Conservation (phyloP, 2,113 vertebrate genomes). For the Scophthalmus maximus region DNA sequence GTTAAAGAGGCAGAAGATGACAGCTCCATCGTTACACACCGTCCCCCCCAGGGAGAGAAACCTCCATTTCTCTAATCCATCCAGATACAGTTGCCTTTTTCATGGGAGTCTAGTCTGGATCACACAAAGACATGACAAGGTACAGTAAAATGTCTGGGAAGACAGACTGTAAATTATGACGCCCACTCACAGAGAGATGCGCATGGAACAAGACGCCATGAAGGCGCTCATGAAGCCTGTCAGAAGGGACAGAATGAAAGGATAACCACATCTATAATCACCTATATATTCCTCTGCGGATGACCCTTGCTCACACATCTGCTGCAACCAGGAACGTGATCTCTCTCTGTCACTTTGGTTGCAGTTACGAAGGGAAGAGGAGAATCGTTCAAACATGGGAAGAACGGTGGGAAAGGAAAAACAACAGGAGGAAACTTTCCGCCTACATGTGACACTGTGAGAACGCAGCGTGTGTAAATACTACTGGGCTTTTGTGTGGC, state of each 20-base stretch:
- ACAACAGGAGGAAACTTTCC: conserved; percentile 41
- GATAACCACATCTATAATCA: conserved; percentile 50
- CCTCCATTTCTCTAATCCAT: conserved; percentile 66
- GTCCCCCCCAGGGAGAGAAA: conserved; percentile 48
- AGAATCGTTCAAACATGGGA: conserved; percentile 42
- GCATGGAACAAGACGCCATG: conserved; percentile 50
- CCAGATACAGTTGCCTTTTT: conserved; percentile 60
- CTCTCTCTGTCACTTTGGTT: conserved; percentile 37
- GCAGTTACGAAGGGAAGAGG: conserved; percentile 36
- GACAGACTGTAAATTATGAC: conserved; percentile 62
- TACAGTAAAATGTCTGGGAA: conserved; percentile 72
- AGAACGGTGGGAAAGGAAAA: conserved; percentile 11
- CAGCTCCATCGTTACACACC: conserved; percentile 46
- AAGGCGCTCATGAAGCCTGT: conserved; percentile 39
- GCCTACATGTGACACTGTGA: conserved; percentile 76
- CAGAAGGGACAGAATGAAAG: conserved; percentile 51
- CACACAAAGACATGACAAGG: conserved; percentile 48
- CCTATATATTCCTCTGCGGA: conserved; percentile 28
- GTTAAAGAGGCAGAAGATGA: conserved; percentile 67
- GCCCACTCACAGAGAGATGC: conserved; percentile 36
- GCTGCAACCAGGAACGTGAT: conserved; percentile 54
- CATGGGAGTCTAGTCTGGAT: conserved; percentile 30
- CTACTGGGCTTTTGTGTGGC: conserved; percentile 81
- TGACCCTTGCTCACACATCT: conserved; percentile 49
- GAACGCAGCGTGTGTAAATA: conserved; percentile 75